A percentile compares a stretch with the other conserved stretches of the same genome.
These are phyloP conservation scores for Ladona fulva DNA, from an alignment of 1,140 invertebrate genomes.

Conservation along the genomic window DNA sequence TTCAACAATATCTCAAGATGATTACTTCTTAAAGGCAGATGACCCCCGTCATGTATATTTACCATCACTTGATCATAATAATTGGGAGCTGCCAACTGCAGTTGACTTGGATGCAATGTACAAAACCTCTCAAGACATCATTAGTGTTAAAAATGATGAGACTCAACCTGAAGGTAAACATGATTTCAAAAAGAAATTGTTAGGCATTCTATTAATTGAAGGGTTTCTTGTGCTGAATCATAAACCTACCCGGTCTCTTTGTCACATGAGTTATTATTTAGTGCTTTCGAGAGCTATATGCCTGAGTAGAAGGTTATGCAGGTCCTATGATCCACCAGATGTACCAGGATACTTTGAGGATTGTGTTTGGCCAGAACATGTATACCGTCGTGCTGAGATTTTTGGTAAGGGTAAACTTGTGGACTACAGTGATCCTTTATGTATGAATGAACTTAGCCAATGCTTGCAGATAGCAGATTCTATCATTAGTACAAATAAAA, in stretches of 20 bases:
- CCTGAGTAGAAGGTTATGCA: slow-evolving; percentile 33
- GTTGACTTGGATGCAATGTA: slow-evolving; percentile 67
- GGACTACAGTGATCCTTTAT: background rate
- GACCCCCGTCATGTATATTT: slow-evolving; percentile 55
- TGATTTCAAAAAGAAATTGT: slow-evolving; percentile 15
- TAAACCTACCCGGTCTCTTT: slow-evolving; percentile 50
- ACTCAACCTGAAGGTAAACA: slow-evolving; percentile 8
- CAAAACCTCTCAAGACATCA: slow-evolving; percentile 41
- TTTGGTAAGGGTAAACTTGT: background rate
- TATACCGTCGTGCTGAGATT: slow-evolving; percentile 24
- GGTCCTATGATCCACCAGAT: slow-evolving; percentile 67
- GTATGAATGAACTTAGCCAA: background rate
- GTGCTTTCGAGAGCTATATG: slow-evolving; percentile 57
- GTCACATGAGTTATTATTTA: slow-evolving; percentile 62
- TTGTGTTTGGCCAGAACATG: slow-evolving; percentile 66
- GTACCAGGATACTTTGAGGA: slow-evolving; percentile 67
- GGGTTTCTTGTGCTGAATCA: slow-evolving; percentile 68
- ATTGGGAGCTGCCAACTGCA: slow-evolving; percentile 65
- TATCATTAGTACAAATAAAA: background rate
- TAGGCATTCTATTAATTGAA: slow-evolving; percentile 55
- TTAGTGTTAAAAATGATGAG: background rate
- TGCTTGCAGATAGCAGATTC: background rate
- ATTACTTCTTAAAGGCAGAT: slow-evolving; percentile 61
- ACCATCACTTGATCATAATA: slow-evolving; percentile 57
- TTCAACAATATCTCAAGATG: slow-evolving; percentile 54